Percentiles rank a stretch among this genome's conserved stretches.
Conservation (phyloP, 2,888 invertebrate genomes). For the Tetheella fluctuosa region DNA sequence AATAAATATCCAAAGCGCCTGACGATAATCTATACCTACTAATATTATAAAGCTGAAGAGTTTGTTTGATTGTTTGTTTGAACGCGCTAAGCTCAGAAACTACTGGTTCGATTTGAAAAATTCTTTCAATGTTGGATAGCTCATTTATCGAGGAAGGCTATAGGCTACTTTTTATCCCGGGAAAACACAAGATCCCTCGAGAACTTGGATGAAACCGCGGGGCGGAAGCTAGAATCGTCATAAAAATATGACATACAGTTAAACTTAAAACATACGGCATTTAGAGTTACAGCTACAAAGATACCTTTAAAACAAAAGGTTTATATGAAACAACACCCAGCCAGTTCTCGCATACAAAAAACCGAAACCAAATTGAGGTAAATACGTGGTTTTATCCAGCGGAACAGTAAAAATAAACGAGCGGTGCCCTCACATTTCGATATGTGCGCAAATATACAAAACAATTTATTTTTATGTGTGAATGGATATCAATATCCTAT, state of each 20-base stretch:
- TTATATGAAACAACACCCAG: background rate
- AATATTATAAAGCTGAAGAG: too few species aligned
- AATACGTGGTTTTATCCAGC: conserved; percentile 11
- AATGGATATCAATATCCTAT: conserved; percentile 50
- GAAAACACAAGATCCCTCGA: too few species aligned
- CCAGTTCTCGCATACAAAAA: background rate
- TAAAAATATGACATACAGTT: background rate
- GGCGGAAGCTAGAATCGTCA: too few species aligned
- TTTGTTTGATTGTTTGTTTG: too few species aligned
- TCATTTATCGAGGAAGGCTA: too few species aligned
- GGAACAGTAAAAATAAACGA: conserved; percentile 24
- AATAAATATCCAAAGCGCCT: too few species aligned
- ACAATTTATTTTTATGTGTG: conserved; percentile 54
- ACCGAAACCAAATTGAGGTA: background rate
- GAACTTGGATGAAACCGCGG: too few species aligned
- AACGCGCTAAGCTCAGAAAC: too few species aligned
- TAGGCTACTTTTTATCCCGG: too few species aligned
- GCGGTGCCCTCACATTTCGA: conserved; percentile 21
- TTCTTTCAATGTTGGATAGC: too few species aligned
- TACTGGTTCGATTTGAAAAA: too few species aligned
- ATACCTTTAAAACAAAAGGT: background rate
- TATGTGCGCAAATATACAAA: conserved; percentile 32
- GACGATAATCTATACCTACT: too few species aligned
- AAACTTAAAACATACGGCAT: background rate
- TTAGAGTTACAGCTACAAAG: background rate